These are phyloP conservation scores for Ceratitis capitata DNA, from an alignment of 1,140 invertebrate genomes.

Conservation along the genomic window DNA sequence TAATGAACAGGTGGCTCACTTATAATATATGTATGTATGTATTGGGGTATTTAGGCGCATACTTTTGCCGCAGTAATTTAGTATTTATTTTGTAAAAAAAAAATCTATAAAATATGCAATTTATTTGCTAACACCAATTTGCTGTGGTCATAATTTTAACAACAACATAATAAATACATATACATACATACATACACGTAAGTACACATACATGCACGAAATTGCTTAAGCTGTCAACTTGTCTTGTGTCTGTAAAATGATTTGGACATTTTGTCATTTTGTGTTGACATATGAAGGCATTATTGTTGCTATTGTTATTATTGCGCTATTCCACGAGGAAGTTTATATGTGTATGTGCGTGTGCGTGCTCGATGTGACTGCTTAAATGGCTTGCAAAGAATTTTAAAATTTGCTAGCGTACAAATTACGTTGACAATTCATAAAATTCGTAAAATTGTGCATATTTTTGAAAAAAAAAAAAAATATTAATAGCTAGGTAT, in stretches of 20 bases:
- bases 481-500: too few species aligned
- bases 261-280: conserved; percentile 34
- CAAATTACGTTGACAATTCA: not conserved
- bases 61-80: too few species aligned
- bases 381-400: not conserved
- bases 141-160: too few species aligned
- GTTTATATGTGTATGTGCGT: not conserved
- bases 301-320: not conserved
- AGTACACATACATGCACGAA: not conserved
- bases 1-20: not conserved
- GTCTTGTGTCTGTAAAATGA: conserved; percentile 36
- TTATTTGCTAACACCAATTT: too few species aligned
- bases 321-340: not conserved
- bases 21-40: not conserved
- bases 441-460: not conserved
- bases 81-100: too few species aligned
- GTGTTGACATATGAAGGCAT: not conserved
- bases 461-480: not conserved
- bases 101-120: too few species aligned
- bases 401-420: not conserved
- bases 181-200: not conserved
- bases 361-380: not conserved
- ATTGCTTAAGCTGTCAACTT: conserved; percentile 29
- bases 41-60: not conserved
- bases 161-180: not conserved